Conservation (phyloP, 1,140 invertebrate genomes). For the Trachymyrmex cornetzi region DNA sequence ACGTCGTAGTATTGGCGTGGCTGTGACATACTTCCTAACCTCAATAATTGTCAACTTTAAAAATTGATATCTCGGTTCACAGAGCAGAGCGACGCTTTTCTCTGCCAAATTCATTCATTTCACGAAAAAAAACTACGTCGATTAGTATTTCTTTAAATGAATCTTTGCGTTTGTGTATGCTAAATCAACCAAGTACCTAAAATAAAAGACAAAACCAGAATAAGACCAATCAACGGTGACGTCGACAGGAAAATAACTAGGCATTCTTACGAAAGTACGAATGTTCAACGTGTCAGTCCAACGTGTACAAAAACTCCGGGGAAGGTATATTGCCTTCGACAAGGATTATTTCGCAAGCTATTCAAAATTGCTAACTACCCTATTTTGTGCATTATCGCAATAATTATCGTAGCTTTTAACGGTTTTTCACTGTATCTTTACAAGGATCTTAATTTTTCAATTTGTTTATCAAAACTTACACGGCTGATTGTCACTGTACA, state of each 20-base stretch:
- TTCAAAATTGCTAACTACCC: no score
- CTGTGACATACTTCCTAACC: no score
- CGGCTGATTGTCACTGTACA: neutral
- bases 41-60: no score
- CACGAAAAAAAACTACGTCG: no score
- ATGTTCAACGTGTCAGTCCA: slow-evolving; percentile 46
- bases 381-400: neutral
- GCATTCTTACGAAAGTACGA: neutral
- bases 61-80: no score
- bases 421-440: neutral
- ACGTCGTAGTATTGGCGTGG: no score
- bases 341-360: neutral
- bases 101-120: no score
- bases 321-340: neutral
- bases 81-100: no score
- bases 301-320: slow-evolving; percentile 31
- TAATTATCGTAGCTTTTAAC: neutral
- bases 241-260: slow-evolving; percentile 45
- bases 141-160: no score
- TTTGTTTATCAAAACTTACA: neutral
- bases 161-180: no score
- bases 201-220: neutral
- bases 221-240: neutral
- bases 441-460: neutral
- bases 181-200: no score